A percentile compares a stretch with the other conserved stretches of the same genome.
Evolutionary conservation across 2,888 invertebrate genomes (phyloP).

Genomic region (Charanyca ferruginea): DNA sequence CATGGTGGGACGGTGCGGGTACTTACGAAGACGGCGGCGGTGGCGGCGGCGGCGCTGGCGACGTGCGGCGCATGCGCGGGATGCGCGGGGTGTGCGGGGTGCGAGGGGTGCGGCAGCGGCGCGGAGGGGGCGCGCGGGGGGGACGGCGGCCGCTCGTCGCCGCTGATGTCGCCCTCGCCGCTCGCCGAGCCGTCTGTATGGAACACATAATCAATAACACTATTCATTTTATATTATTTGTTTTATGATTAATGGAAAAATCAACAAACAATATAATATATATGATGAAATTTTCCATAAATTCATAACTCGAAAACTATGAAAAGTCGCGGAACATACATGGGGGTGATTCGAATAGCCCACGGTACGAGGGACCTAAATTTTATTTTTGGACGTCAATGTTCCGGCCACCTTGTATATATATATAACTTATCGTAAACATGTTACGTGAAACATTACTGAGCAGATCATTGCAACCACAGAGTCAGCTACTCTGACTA

Average conservation of each 20-base stretch:
- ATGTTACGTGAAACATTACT: not conserved
- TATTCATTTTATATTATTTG: too few relatives aligned
- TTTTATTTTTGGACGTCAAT: too few relatives aligned
- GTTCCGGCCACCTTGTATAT: too few relatives aligned
- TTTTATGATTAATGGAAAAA: too few relatives aligned
- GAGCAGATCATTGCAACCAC: too few relatives aligned
- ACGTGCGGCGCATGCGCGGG: slow-evolving; percentile 59
- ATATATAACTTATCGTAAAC: not conserved
- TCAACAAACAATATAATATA: too few relatives aligned
- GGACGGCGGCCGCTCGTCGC: slow-evolving; percentile 84
- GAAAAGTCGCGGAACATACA: too few relatives aligned
- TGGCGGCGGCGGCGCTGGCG: slow-evolving; percentile 72
- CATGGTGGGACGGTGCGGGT: not conserved
- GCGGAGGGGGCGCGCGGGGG: slow-evolving; percentile 79
- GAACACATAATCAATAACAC: not conserved
- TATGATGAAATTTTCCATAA: too few relatives aligned
- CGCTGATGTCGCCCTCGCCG: slow-evolving; percentile 85
- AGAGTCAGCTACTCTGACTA: too few relatives aligned
- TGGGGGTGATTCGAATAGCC: too few relatives aligned
- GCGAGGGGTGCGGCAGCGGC: slow-evolving; percentile 74
- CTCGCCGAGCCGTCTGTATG: slow-evolving; percentile 85
- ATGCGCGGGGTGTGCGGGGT: slow-evolving; percentile 62
- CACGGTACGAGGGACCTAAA: too few relatives aligned
- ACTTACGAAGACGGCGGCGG: slow-evolving; percentile 78
- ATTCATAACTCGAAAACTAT: too few relatives aligned